A percentile compares a stretch with the other conserved stretches of the same genome.
Evolutionary conservation across 2,113 vertebrate genomes (phyloP).

Genomic region (Charadrius vociferus): DNA sequence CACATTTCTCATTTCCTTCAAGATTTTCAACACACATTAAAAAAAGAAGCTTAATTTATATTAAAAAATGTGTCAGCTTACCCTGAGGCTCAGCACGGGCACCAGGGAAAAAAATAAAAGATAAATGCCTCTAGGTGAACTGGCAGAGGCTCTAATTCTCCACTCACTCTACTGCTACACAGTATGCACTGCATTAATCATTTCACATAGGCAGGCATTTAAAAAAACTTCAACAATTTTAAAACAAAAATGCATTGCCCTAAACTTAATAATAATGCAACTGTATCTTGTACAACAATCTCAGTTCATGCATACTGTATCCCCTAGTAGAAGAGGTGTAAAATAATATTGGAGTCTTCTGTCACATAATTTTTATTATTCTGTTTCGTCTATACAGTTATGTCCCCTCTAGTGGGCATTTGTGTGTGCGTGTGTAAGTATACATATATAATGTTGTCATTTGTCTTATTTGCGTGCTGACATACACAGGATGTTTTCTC

Average conservation of each 20-base stretch:
- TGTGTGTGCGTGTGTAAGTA: not conserved
- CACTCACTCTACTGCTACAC: slow-evolving; percentile 48
- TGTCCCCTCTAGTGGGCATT: not conserved
- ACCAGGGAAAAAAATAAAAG: slow-evolving; percentile 67
- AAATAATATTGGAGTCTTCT: slow-evolving; percentile 8
- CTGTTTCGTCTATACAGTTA: not conserved
- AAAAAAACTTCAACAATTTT: slow-evolving; percentile 69
- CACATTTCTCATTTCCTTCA: slow-evolving; percentile 72
- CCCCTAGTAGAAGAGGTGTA: not conserved
- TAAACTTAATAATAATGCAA: slow-evolving; percentile 37
- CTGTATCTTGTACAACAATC: slow-evolving; percentile 8
- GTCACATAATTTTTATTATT: not conserved
- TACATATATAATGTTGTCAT: not conserved
- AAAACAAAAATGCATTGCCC: slow-evolving; percentile 66
- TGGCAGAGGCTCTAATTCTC: slow-evolving; percentile 67
- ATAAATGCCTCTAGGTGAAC: slow-evolving; percentile 75
- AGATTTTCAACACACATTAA: slow-evolving; percentile 69
- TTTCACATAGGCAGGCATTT: slow-evolving; percentile 52
- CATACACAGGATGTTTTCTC: not conserved
- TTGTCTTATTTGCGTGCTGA: slow-evolving; percentile 12
- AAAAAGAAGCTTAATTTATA: slow-evolving; percentile 75
- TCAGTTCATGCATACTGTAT: not conserved
- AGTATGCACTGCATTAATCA: slow-evolving; percentile 72
- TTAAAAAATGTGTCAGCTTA: slow-evolving; percentile 75
- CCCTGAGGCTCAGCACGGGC: slow-evolving; percentile 69